Evolutionary conservation across 2,113 vertebrate genomes (phyloP), one percentile per base, ranked within the genome.

Genomic region (Chloropsis cyanopogon): DNA sequence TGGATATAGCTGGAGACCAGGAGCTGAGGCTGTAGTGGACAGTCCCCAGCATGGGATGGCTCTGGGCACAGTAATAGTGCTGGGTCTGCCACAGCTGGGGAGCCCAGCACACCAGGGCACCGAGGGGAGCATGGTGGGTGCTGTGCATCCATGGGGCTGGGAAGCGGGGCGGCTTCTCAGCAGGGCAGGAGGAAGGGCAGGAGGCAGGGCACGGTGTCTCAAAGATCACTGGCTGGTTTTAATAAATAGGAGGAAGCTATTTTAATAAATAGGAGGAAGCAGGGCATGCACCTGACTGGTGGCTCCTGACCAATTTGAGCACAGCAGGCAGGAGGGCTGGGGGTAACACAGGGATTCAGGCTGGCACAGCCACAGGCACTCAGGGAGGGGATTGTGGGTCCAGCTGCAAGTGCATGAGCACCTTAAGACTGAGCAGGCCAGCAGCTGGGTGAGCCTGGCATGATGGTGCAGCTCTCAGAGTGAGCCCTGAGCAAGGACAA

Each of bases 121-220:
- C 2, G 19, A 18, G 46, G 50, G 50, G 29, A 71, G 14, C 5
- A 2, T 2, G 14, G 37, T 4, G 9, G 54, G 11, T 49, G 59
- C 46, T 3, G 2, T 7, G 4, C 33, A 63, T 85, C 53, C 42
- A 23, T 4, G 3, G 53, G 61, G 14, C 52, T 41, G 59, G 72
- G 64, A 77, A 72, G 29, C 0, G 0, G 37, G 15, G 18, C 25
- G 72, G n/a, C 25, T 83, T 66, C 63, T 71, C 1, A 0, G 57
- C 23, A 52, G 47, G 53, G 56, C 49, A 85, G 59, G 44, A 49
- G 83, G 39, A 52, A 92, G 87, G 73, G 77, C 56, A 85, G 59
- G 47, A 49, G 83, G n/a, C 54, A 92, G 79, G 77, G 73, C 96
- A 68, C 33, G 8, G 76, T 57, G 92, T 96, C 92, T 95, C 93